A percentile compares a stretch with the other conserved stretches of the same genome.
These are phyloP conservation scores for Epinotia ramella DNA, from an alignment of 2,888 invertebrate species.

Conservation along the genomic window DNA sequence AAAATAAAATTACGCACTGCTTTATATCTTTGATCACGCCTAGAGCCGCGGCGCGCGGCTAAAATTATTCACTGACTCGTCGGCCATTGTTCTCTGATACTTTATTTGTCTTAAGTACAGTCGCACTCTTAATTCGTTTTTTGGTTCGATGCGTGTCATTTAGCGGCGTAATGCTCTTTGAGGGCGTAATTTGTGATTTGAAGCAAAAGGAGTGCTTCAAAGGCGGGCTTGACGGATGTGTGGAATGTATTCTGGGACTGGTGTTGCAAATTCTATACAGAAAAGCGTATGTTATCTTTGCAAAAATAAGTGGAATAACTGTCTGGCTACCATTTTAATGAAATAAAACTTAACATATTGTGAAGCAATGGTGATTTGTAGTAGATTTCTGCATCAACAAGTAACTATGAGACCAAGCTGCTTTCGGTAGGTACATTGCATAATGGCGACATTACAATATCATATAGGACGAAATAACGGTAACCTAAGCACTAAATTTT, in stretches of 20 bases:
- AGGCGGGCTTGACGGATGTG: conserved; percentile 48
- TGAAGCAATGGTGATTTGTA: neutral
- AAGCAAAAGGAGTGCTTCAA: conserved; percentile 69
- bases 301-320: neutral
- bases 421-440: no score
- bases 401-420: no score
- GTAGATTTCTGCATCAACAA: neutral
- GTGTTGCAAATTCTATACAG: conserved; percentile 5
- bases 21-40: conserved; percentile 54
- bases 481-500: no score
- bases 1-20: conserved; percentile 49
- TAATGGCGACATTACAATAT: no score
- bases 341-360: neutral
- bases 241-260: conserved; percentile 29
- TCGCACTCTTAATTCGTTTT: conserved; percentile 61
- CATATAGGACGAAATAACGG: no score
- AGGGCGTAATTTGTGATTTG: conserved; percentile 72
- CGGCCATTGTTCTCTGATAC: conserved; percentile 82
- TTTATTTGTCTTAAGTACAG: conserved; percentile 73
- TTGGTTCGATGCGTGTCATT: conserved; percentile 74
- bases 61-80: conserved; percentile 82
- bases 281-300: neutral
- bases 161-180: conserved; percentile 70
- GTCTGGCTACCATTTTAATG: neutral
- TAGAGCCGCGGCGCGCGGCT: conserved; percentile 66